Percentiles rank a stretch among this genome's conserved stretches.
Evolutionary conservation across 2,797 vertebrate species (phyloP).

Genomic region (Amphiprion clarkii): DNA sequence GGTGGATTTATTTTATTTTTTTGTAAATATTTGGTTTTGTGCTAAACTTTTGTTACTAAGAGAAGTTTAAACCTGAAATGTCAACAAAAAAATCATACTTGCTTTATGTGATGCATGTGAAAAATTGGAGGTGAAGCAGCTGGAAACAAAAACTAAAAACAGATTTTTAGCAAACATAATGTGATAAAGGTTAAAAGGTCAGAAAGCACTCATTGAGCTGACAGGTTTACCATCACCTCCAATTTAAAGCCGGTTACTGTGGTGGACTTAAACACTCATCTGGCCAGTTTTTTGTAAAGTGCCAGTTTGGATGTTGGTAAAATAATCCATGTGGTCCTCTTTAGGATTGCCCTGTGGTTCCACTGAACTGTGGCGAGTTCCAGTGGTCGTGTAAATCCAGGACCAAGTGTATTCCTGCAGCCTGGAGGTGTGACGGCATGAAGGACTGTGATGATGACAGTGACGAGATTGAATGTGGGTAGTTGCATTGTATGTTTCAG

Average conservation of each 20-base stretch:
- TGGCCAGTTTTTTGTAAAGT: background rate
- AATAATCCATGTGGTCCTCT: background rate
- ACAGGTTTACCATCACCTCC: too few relatives aligned
- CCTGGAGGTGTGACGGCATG: slow-evolving; percentile 90
- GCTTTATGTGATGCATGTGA: background rate
- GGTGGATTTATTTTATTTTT: slow-evolving; percentile 77
- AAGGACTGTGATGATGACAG: slow-evolving; percentile 90
- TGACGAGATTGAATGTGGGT: slow-evolving; percentile 90
- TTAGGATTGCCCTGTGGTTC: slow-evolving; percentile 82
- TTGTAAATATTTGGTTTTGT: background rate
- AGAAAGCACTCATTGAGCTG: too few relatives aligned
- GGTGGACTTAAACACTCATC: background rate
- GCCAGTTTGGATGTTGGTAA: background rate
- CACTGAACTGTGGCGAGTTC: slow-evolving; percentile 73
- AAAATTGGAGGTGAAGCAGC: background rate
- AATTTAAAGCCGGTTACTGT: background rate
- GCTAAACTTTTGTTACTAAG: background rate
- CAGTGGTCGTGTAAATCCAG: slow-evolving; percentile 87
- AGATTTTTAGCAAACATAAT: background rate
- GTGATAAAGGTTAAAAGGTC: too few relatives aligned
- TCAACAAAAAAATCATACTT: too few relatives aligned
- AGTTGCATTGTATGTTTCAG: background rate
- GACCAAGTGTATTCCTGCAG: slow-evolving; percentile 84
- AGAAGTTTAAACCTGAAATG: too few relatives aligned
- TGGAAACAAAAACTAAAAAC: background rate